phyloP scores from a whole-genome alignment of 2,888 invertebrate species.

The Lepidocyrtinus sp. region DNA sequence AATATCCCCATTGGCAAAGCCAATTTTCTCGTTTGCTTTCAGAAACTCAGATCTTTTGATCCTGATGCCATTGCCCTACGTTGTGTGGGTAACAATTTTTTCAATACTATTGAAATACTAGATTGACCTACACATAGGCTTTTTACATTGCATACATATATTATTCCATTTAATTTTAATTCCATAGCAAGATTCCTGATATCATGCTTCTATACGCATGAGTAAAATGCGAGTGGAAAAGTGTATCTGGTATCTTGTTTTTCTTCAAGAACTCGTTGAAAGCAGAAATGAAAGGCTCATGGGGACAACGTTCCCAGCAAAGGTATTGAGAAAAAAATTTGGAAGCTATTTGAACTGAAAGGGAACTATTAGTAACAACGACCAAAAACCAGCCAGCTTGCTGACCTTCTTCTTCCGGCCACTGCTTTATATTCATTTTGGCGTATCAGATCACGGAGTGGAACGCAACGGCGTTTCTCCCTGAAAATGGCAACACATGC shows the following conservation, averaged over 20 bases:
- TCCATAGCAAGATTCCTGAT: constrained; percentile 2
- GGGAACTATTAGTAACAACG: background rate
- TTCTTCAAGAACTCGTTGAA: background rate
- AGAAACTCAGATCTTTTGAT: too few species aligned
- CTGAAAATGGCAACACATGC: background rate
- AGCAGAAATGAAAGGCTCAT: constrained; percentile 12
- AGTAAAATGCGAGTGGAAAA: constrained; percentile 49
- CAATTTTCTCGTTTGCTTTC: too few species aligned
- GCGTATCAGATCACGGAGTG: constrained; percentile 16
- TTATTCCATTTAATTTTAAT: too few species aligned
- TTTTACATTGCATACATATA: too few species aligned
- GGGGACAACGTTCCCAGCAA: too few species aligned
- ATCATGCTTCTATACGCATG: constrained; percentile 43
- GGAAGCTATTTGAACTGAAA: background rate
- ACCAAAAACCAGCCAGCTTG: constrained; percentile 1
- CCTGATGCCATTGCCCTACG: too few species aligned
- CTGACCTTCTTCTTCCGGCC: constrained; percentile 51
- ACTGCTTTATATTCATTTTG: constrained; percentile 35
- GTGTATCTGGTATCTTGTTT: background rate
- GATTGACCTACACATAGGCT: constrained; percentile 29
- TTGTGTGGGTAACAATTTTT: too few species aligned
- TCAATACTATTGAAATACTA: too few species aligned
- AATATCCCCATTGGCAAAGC: too few species aligned
- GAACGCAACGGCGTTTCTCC: background rate
- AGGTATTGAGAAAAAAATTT: background rate